phyloP scores from a whole-genome alignment of 37 sponge, comb jelly and placozoan genomes.

The Agelas oroides region DNA sequence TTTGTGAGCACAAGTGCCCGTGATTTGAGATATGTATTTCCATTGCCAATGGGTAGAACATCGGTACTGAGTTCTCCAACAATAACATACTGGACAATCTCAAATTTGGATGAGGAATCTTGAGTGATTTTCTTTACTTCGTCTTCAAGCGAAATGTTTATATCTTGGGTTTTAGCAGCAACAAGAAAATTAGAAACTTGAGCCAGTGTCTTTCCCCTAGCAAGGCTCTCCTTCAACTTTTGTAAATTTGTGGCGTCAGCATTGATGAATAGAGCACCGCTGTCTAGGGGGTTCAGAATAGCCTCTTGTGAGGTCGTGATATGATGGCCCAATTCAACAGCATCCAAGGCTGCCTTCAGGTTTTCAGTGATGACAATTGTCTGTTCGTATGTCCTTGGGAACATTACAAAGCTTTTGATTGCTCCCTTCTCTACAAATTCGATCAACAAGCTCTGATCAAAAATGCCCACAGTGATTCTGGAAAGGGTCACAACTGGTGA shows the following conservation, averaged over 20 bases:
- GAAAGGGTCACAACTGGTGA: constrained; percentile 4
- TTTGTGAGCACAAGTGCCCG: constrained; percentile 50
- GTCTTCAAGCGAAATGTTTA: constrained; percentile 11
- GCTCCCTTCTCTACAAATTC: constrained; percentile 39
- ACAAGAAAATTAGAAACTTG: constrained; percentile 40
- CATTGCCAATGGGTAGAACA: constrained; percentile 31
- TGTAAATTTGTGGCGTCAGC: constrained; percentile 15
- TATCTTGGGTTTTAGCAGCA: background rate
- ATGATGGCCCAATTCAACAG: background rate
- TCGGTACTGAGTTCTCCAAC: constrained; percentile 42
- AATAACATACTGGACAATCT: constrained; percentile 47
- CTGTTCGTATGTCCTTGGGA: constrained; percentile 41
- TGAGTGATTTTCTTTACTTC: constrained; percentile 19
- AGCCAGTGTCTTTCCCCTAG: background rate
- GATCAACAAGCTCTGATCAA: constrained; percentile 45
- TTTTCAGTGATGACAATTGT: constrained; percentile 27
- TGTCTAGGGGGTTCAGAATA: background rate
- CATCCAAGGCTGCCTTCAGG: constrained; percentile 66
- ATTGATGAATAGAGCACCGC: constrained; percentile 17
- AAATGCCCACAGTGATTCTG: constrained; percentile 31
- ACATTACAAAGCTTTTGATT: constrained; percentile 36
- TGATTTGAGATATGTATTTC: background rate
- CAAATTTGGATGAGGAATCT: constrained; percentile 22
- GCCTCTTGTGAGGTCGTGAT: constrained; percentile 7
- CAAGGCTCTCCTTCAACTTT: constrained; percentile 29